Base-by-base conservation (phyloP, 2,113 vertebrate species). In the Microcebus jonahi region DNA sequence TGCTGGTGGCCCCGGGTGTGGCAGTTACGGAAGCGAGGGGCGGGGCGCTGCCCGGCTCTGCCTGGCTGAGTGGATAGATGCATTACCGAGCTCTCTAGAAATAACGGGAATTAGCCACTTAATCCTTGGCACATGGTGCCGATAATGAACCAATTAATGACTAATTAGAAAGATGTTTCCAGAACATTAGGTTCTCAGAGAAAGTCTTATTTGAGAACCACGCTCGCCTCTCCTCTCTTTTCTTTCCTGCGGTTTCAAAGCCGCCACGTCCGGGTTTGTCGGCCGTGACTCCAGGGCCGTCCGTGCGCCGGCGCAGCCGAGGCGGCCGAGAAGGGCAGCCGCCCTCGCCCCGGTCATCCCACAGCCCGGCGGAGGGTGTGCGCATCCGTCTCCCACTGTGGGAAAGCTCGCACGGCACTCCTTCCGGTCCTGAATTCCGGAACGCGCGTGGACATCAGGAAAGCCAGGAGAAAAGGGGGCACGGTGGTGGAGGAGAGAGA, bases 121-220 rank as follows among this genome's bases (percentile, higher is more conserved):
- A 79, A 92, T 81, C 77, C 95, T 65, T 39, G 76, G 88, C 93
- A 63, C 88, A 39, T 0, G 1, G 84, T 29, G 45, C 48, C 14
- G 83, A 68, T 93, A 42, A 95, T 39, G 68, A 45, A 93, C 87
- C 88, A 59, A 36, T 95, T 95, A 95, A 83, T 68, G 92, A 53
- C 95, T 95, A 81, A 95, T 95, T 90, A 96, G 90, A 61, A 84
- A 53, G 94, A 67, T 55, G 55, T 90, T 96, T 84, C 94, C 93
- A 90, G 95, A 96, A 94, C 95, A 92, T 96, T 94, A 94, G 75
- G 42, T 85, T 76, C 95, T 42, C 76, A 87, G 80, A 96, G 94
- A 65, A 82, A 93, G 55, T 36, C 93, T 91, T 53, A 23, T 63
- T 65, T 8, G 89, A 91, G 91, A 83, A 14, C 20, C 8, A 0